These are phyloP conservation scores for Glaucomys volans DNA, from an alignment of 2,113 vertebrate species.

Conservation along the genomic window DNA sequence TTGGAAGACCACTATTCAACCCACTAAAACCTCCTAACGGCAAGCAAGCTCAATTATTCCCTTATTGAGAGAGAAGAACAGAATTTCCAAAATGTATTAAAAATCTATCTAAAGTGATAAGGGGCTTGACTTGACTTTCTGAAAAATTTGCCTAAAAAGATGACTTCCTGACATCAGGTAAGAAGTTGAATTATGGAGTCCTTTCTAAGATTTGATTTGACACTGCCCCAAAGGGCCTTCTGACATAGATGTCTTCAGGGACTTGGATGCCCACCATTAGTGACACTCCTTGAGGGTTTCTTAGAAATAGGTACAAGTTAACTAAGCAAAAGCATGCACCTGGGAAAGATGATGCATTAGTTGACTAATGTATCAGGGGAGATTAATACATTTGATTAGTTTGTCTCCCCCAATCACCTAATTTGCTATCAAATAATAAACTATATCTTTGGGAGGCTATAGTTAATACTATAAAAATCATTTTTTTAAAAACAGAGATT, in stretches of 20 bases:
- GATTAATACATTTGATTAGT: constrained; percentile 28
- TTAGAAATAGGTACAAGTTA: not conserved
- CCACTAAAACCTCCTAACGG: not conserved
- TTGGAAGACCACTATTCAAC: not conserved
- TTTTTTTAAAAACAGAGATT: not conserved
- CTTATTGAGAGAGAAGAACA: not conserved
- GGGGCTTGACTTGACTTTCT: constrained; percentile 1
- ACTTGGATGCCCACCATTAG: not conserved
- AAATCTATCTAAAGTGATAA: not conserved
- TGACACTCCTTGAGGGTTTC: not conserved
- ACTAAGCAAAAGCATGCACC: not conserved
- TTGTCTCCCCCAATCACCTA: not conserved
- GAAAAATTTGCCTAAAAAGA: constrained; percentile 14
- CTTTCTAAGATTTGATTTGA: not conserved
- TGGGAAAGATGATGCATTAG: not conserved
- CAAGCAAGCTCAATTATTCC: not conserved
- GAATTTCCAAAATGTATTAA: constrained; percentile 30
- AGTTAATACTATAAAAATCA: not conserved
- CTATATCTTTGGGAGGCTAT: not conserved
- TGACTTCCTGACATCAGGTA: constrained; percentile 15
- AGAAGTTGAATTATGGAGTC: not conserved
- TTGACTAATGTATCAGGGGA: not conserved
- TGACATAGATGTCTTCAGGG: not conserved
- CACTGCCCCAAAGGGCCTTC: not conserved
- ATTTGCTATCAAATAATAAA: constrained; percentile 53